phyloP scores from a whole-genome alignment of 2,797 vertebrate genomes.

The Basileuterus tristriatus region DNA sequence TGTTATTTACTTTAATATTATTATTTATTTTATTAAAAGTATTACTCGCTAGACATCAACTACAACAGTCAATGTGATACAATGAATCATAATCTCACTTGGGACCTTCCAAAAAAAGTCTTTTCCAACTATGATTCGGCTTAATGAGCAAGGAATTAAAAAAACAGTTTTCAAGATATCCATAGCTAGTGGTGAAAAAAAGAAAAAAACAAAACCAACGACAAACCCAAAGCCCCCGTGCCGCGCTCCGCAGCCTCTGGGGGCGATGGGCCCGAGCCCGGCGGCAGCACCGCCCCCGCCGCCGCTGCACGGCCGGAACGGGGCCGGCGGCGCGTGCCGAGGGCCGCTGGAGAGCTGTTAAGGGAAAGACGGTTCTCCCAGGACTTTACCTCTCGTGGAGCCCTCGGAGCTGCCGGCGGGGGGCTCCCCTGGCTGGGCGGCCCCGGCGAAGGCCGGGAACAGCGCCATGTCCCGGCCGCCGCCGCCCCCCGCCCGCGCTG shows the following conservation, averaged over 20 bases:
- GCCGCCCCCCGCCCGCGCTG: neutral
- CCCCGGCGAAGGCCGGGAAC: slow-evolving; percentile 70
- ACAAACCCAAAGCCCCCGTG: fast-evolving
- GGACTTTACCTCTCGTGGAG: slow-evolving; percentile 52
- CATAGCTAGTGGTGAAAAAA: fast-evolving
- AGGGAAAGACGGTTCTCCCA: neutral
- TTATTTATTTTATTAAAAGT: neutral
- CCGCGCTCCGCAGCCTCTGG: neutral
- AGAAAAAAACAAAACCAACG: neutral
- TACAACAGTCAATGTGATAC: neutral
- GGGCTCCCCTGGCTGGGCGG: neutral
- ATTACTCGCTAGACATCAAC: neutral
- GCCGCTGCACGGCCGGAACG: neutral
- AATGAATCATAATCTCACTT: neutral
- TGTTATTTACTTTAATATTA: neutral
- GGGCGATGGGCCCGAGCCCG: neutral
- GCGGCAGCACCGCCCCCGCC: neutral
- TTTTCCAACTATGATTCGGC: neutral
- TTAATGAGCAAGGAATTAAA: neutral
- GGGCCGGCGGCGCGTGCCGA: neutral
- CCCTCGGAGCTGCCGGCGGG: neutral
- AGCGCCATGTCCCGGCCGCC: slow-evolving; percentile 51
- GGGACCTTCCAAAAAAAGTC: neutral
- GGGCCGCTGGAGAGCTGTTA: neutral
- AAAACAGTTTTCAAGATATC: neutral